A percentile compares a stretch with the other conserved stretches of the same genome.
Conservation (phyloP, 1,140 invertebrate genomes). For the Bombus picipes region DNA sequence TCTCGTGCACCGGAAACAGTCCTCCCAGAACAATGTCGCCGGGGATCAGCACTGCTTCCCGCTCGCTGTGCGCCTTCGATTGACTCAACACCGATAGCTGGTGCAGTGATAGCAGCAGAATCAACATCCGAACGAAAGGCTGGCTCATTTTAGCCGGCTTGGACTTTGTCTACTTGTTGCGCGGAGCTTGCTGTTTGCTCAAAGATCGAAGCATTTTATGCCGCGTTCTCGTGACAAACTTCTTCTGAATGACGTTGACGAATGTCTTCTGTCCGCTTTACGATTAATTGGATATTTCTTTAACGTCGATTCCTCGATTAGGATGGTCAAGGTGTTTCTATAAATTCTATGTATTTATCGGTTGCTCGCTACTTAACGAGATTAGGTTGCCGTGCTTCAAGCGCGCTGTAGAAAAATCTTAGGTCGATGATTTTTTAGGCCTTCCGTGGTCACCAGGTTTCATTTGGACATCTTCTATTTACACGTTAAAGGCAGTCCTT, state of each 20-base stretch:
- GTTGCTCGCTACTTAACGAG: background rate
- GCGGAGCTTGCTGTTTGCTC: background rate
- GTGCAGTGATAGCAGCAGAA: conserved; percentile 58
- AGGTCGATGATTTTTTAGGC: conserved; percentile 21
- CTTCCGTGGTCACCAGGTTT: background rate
- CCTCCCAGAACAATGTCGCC: conserved; percentile 91
- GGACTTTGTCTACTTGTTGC: background rate
- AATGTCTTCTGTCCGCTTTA: background rate
- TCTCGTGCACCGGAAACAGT: conserved; percentile 90
- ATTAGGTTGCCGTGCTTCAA: background rate
- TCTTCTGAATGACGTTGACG: background rate
- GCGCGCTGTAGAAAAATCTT: background rate
- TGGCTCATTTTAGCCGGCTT: conserved; percentile 65
- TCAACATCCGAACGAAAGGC: conserved; percentile 47
- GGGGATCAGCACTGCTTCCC: conserved; percentile 78
- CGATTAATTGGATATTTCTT: background rate
- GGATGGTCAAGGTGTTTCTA: background rate
- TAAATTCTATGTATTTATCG: background rate
- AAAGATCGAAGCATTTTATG: conserved; percentile 38
- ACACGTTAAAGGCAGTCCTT: background rate
- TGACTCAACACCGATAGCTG: conserved; percentile 40
- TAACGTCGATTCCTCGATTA: background rate
- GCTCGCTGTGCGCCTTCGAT: conserved; percentile 64
- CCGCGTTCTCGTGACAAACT: background rate
- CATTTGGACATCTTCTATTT: background rate